Base-by-base conservation (phyloP, 2,113 vertebrate genomes). In the Plotosus lineatus region DNA sequence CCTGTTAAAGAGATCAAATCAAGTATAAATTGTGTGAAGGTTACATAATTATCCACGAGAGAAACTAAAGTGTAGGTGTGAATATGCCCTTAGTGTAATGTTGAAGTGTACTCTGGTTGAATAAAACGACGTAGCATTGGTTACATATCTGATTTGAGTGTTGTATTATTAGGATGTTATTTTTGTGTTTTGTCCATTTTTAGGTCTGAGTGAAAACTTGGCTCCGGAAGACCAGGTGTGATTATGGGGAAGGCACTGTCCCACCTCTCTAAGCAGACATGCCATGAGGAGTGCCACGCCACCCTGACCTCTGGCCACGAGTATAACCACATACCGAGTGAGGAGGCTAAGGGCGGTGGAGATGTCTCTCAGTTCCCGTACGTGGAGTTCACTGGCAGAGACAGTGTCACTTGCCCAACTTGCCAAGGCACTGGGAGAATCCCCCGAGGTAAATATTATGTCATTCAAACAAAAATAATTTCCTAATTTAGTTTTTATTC, bases 291-390 rank as follows among this genome's bases (percentile, higher is more conserved):
- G 68, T 87, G 88, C 82, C 91, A 85, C 36, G 94, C 95, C n/a
- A 77, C 83, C 23, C 90, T 95, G 53, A 89, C 90, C 19, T 83
- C 92, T 0, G 85, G 82, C 0, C 89, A 92, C n/a, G 95, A 97
- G 48, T 92, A 90, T 85, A 90, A 66, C 0, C 94, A 95, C 71
- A 84, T 82, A 1, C 93, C 88, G 0, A 82, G 87, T 0, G 95
- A 97, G 69, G 96, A 97, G 1, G 90, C 75, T 28, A 95, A 96
- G 88, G 92, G 85, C 12, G 93, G 95, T 38, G 94, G 95, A 36
- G 97, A 99, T n/a, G 96, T 98, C 3, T 98, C 97, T 0, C 97
- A 99, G 88, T 99, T 99, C 88, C 98, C 97, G 0, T 99, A 99
- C 0, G 97, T 99, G 89, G 98, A 99, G 88, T 99, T 99, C 81